A percentile compares a stretch with the other conserved stretches of the same genome.
phyloP scores from a whole-genome alignment of 2,888 invertebrate species.

The Drosophila crucigera region DNA sequence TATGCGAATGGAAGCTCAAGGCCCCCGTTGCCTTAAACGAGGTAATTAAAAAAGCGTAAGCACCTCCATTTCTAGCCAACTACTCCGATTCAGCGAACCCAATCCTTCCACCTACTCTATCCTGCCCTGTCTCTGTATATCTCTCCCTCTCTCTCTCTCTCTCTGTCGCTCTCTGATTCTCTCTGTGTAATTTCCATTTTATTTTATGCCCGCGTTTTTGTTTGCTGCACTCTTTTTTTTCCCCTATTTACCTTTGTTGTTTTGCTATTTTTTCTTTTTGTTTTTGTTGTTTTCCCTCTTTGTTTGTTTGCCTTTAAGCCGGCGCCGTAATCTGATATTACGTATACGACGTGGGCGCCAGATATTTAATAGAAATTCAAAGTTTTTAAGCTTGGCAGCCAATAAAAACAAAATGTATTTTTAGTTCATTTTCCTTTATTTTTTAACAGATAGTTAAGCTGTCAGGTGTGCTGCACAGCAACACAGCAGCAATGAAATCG shows the following conservation, averaged over 20 bases:
- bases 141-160: slow-evolving; percentile 14
- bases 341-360: slow-evolving; percentile 75
- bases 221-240: slow-evolving; percentile 64
- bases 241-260: slow-evolving; percentile 74
- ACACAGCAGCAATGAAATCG: slow-evolving; percentile 18
- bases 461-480: slow-evolving; percentile 45
- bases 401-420: slow-evolving; percentile 65
- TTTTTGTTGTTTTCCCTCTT: slow-evolving; percentile 34
- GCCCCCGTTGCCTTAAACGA: slow-evolving; percentile 72
- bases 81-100: slow-evolving; percentile 42
- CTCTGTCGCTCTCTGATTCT: slow-evolving; percentile 21
- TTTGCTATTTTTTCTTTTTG: slow-evolving; percentile 64
- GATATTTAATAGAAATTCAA: slow-evolving; percentile 77
- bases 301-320: slow-evolving; percentile 71
- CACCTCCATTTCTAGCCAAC: slow-evolving; percentile 68
- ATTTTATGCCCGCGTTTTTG: slow-evolving; percentile 72
- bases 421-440: slow-evolving; percentile 17
- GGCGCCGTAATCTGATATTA: slow-evolving; percentile 76
- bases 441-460: slow-evolving; percentile 62
- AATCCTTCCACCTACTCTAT: slow-evolving; percentile 8
- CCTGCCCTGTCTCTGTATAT: background rate
- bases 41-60: slow-evolving; percentile 79
- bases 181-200: slow-evolving; percentile 76
- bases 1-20: slow-evolving; percentile 53
- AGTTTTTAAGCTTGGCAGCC: slow-evolving; percentile 70